Evolutionary conservation across 2,113 vertebrate genomes (phyloP), one percentile per base, ranked within the genome.

Genomic region (Elachura formosa): DNA sequence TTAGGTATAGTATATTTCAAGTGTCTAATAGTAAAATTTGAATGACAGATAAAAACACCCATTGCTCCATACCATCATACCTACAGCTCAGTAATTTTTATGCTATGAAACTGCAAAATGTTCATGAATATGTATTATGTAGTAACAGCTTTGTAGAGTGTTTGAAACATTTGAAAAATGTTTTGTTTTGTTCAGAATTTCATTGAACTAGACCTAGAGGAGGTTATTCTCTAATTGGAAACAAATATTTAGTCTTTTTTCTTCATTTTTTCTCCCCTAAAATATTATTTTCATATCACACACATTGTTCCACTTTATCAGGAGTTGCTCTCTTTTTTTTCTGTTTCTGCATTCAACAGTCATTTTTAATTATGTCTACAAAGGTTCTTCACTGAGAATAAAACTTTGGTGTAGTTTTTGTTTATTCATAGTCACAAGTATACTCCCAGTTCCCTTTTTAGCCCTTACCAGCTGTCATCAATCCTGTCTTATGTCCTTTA

Each of bases 231-330:
- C 26, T 68, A 31, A 17, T 13, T 40, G 22, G 17, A 81, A 92
- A 73, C 2, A 83, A 67, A 49, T 8, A 25, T 40, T 77, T 52
- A 18, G 58, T 6, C 18, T n/a, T 67, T 71, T 64, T 62, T 54
- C 20, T 66, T 75, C 2, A 8, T 15, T 77, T 88, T 72, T 90
- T 64, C 40, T 10, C 10, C 43, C 21, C 38, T 58, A 56, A 40
- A 31, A 25, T 77, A 81, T 38, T 51, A 3, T 63, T 10, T 49
- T 78, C 40, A 6, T 38, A 67, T 31, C 0, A 0, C 0, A 0
- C 8, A 11, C 2, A 4, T 12, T 72, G 20, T 29, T 48, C 16
- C 36, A 76, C 9, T 69, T 85, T 34, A 68, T 40, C 14, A 26
- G n/a, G 18, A 54, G 33, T 43, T 72, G 48, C 3, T 54, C 46